phyloP scores from a whole-genome alignment of 2,888 invertebrate genomes.

The Hirudinaria manillensis region DNA sequence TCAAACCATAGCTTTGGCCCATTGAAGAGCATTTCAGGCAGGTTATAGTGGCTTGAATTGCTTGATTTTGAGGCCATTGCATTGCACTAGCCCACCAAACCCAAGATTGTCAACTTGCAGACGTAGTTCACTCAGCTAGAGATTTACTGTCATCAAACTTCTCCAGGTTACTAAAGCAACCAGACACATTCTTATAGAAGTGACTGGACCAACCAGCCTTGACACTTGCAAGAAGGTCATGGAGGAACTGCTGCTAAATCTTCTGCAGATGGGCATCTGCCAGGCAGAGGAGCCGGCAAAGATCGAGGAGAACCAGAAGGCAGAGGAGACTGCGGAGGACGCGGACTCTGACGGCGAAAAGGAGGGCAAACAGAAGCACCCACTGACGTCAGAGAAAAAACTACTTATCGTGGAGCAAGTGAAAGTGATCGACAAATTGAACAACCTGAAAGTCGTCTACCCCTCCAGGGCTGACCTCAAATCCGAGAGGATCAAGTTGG shows the following conservation, averaged over 20 bases:
- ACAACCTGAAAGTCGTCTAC: conserved; percentile 69
- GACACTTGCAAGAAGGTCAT: conserved; percentile 64
- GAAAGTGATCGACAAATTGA: conserved; percentile 63
- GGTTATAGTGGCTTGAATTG: no score
- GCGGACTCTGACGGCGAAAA: not conserved
- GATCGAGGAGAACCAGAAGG: conserved; percentile 41
- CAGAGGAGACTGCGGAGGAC: conserved; percentile 23
- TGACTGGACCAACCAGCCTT: conserved; percentile 67
- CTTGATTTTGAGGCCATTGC: no score
- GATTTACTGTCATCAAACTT: no score
- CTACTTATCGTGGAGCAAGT: conserved; percentile 62
- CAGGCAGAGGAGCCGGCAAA: conserved; percentile 22
- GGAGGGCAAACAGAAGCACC: not conserved
- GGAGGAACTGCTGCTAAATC: conserved; percentile 65
- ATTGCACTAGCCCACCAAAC: no score
- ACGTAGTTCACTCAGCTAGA: no score
- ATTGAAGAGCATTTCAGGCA: no score
- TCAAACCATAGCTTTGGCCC: no score
- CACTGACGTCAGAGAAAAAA: conserved; percentile 21
- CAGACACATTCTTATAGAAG: conserved; percentile 66
- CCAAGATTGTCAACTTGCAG: no score
- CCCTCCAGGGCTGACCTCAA: conserved; percentile 70
- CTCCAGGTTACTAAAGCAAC: conserved; percentile 57
- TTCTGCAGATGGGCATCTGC: conserved; percentile 56
- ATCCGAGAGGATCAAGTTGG: conserved; percentile 42